Conservation (phyloP, 2,113 vertebrate species). For the Colistium nudipinnis region DNA sequence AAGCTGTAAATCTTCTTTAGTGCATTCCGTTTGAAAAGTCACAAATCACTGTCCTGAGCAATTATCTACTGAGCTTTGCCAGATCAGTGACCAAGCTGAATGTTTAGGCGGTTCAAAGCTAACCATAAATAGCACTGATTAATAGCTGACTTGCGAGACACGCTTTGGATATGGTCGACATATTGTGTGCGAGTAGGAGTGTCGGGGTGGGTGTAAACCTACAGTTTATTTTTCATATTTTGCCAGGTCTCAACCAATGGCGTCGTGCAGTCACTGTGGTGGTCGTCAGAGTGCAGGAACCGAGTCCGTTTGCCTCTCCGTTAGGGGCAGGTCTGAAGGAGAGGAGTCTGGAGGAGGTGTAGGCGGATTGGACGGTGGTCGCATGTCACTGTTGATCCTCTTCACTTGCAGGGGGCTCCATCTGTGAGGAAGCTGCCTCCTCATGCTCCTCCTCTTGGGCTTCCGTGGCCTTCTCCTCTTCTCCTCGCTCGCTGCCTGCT, state of each 20-base stretch:
- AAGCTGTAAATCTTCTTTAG: background rate
- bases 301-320: constrained; percentile 31
- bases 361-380: constrained; percentile 78
- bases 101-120: constrained; percentile 12
- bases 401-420: constrained; percentile 42
- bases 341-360: constrained; percentile 75
- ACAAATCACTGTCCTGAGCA: background rate
- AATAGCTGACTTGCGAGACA: background rate
- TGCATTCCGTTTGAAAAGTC: background rate
- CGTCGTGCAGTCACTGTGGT: background rate
- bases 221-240: background rate
- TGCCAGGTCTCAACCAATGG: background rate
- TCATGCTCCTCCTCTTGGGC: constrained; percentile 74
- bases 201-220: constrained; percentile 2
- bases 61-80: background rate
- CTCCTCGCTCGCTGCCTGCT: constrained; percentile 38
- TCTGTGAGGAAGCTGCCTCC: constrained; percentile 62
- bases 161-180: background rate
- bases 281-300: constrained; percentile 41
- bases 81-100: constrained; percentile 3
- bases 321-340: constrained; percentile 26
- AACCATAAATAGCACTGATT: background rate
- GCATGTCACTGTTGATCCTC: constrained; percentile 66
- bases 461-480: constrained; percentile 61
- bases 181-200: background rate